Conservation (phyloP, 2,888 invertebrate species). For the Punctoribates punctum region DNA sequence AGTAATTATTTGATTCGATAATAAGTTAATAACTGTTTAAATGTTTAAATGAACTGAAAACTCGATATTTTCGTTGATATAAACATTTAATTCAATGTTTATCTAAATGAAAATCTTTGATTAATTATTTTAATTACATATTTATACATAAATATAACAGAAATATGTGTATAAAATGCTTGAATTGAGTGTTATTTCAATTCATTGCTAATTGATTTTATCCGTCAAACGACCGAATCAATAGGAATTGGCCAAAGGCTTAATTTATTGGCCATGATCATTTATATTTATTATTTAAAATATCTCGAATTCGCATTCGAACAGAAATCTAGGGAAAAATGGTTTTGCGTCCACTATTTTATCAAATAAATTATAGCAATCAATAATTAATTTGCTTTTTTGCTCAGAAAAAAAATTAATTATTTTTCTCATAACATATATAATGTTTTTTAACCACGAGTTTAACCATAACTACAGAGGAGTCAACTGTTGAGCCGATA, state of each 20-base stretch:
- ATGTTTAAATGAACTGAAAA: neutral
- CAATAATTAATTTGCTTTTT: neutral
- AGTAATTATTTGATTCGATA: slow-evolving; percentile 9
- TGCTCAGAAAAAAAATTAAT: neutral
- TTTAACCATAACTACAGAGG: no score
- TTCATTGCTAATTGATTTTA: slow-evolving; percentile 13
- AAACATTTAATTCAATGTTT: neutral
- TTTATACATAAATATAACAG: neutral
- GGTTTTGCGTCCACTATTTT: neutral
- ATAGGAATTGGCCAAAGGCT: no score
- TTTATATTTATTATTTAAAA: neutral
- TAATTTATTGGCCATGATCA: no score
- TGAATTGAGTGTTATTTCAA: neutral
- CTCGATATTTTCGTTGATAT: neutral
- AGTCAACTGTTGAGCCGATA: no score
- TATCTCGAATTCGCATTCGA: neutral
- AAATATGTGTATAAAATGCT: neutral
- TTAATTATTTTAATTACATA: slow-evolving; percentile 9
- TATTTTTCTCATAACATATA: neutral
- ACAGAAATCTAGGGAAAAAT: neutral
- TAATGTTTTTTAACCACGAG: neutral
- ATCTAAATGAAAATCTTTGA: neutral
- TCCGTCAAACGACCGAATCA: no score
- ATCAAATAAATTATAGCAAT: neutral
- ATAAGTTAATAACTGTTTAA: neutral